Evolutionary conservation across 2,797 vertebrate species (phyloP), one percentile per base, ranked within the genome.

Genomic region (Gadopsis bispinosus): DNA sequence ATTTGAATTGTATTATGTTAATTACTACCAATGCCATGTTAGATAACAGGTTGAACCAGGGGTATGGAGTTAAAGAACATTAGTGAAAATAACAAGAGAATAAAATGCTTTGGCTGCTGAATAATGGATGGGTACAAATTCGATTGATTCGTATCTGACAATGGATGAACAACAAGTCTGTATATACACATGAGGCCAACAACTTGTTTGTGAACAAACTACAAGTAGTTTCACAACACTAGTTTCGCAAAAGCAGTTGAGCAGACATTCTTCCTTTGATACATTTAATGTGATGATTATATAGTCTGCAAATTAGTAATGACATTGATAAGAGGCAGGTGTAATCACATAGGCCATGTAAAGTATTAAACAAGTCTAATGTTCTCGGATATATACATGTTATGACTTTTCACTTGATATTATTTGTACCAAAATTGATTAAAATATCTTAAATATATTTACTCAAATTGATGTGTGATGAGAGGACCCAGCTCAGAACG

Each of bases 1-100:
- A 73, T 69, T 69, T 79, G 50, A 81, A 72, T 48, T 71, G 2
- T 41, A 81, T 80, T 84, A 81, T 87, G 67, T 11, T 71, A 73
- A 87, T 79, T 51, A 59, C 65, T 71, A 73, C 74, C 14, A 83
- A 35, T 72, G 58, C 31, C 55, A 67, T 43, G 12, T 82, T 79
- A 58, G 55, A 83, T 75, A 77, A 83, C 9, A 72, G 63, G 54
- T 58, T 73, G 41, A 73, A 26, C 68, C 55, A 65, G 26, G 10
- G 48, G 50, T 62, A 53, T 14, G 1, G 56, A 72, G 37, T 69
- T 48, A 50, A 60, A 58, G n/a, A 51, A 37, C 29, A 31, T 60
- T 1, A 69, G 45, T 43, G 17, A 69, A 69, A 58, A 70, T 20
- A 77, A 47, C 47, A 51, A 48, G 16, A 65, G 20, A 80, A 73